These are phyloP conservation scores for Bos javanicus DNA, from an alignment of 2,113 vertebrate genomes.

Conservation along the genomic window DNA sequence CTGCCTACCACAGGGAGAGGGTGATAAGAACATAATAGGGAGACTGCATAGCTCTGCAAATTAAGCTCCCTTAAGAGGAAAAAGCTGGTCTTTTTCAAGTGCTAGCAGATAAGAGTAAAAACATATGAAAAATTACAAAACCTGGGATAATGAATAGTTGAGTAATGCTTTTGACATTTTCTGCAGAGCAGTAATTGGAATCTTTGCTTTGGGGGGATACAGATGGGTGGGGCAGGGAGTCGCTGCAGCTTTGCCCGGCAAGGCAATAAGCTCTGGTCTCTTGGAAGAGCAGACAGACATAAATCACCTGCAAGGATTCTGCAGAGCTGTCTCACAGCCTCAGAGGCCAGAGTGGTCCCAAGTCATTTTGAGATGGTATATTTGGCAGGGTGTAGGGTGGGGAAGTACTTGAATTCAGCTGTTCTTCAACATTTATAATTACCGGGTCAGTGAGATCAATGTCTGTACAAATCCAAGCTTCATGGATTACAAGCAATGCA, in stretches of 20 bases:
- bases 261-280: background rate
- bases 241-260: background rate
- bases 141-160: constrained; percentile 65
- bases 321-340: background rate
- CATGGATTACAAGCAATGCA: background rate
- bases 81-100: constrained; percentile 70
- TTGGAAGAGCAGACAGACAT: background rate
- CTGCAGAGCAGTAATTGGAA: constrained; percentile 71
- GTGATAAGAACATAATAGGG: constrained; percentile 65
- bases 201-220: constrained; percentile 55
- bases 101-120: constrained; percentile 68
- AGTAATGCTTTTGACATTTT: constrained; percentile 74
- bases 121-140: constrained; percentile 71
- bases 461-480: background rate
- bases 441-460: background rate
- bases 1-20: constrained; percentile 60
- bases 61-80: constrained; percentile 67
- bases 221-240: background rate
- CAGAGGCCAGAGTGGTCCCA: background rate
- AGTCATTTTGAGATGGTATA: background rate
- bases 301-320: background rate
- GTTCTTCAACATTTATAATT: background rate
- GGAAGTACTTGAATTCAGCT: background rate
- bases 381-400: background rate
- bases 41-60: constrained; percentile 67